phyloP scores from a whole-genome alignment of 2,797 vertebrate genomes.

The Enteromius mattozi region DNA sequence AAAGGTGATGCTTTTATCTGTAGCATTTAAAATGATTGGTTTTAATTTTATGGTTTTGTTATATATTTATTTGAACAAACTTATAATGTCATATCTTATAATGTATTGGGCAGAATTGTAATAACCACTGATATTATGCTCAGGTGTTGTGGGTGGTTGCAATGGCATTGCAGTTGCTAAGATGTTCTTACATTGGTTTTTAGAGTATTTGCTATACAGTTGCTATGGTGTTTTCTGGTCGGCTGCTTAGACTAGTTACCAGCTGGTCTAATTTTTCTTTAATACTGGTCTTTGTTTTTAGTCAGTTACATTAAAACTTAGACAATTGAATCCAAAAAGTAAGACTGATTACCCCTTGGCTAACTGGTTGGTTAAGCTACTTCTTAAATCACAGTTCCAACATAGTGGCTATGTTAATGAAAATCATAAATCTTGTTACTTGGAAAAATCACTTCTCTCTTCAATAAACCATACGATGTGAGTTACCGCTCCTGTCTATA shows the following conservation, averaged over 20 bases:
- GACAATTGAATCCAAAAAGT: background rate
- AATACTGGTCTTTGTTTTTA: background rate
- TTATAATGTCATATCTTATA: background rate
- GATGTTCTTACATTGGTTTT: background rate
- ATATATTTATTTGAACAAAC: background rate
- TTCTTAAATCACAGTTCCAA: background rate
- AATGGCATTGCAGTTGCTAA: conserved; percentile 13
- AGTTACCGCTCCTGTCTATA: background rate
- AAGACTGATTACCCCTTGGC: background rate
- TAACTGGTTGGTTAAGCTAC: background rate
- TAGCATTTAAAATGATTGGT: background rate
- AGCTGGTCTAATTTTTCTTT: background rate
- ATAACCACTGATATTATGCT: background rate
- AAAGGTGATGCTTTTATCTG: background rate
- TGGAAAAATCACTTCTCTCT: background rate
- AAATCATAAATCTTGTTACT: background rate
- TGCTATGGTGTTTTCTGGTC: conserved; percentile 16
- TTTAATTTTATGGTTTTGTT: background rate
- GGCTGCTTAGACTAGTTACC: background rate
- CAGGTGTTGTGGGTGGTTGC: background rate
- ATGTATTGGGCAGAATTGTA: background rate
- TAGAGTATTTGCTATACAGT: background rate
- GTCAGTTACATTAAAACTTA: background rate
- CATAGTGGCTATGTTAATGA: conserved; percentile 3
- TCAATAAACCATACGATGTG: conserved; percentile 2